A percentile compares a stretch with the other conserved stretches of the same genome.
Evolutionary conservation across 2,888 invertebrate genomes (phyloP).

Genomic region (Neoitamus cyanurus): DNA sequence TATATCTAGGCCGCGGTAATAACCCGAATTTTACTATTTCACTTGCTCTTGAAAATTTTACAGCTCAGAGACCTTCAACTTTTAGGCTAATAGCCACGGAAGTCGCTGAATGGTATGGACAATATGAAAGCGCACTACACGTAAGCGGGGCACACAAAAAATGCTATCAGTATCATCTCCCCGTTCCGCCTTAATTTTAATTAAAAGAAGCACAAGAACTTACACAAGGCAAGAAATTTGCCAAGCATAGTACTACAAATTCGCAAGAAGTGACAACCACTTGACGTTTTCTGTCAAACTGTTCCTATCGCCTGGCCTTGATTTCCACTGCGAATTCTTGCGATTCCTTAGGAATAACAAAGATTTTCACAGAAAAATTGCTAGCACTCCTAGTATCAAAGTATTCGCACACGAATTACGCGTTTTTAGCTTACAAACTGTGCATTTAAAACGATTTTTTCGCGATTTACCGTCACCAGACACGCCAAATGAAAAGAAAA

Average conservation of each 20-base stretch:
- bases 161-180: neutral
- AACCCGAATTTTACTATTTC: neutral
- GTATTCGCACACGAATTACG: neutral
- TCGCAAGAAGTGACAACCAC: slow-evolving; percentile 14
- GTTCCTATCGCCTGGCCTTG: slow-evolving; percentile 14
- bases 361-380: neutral
- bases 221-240: neutral
- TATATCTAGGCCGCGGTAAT: slow-evolving; percentile 1
- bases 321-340: neutral
- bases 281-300: slow-evolving; percentile 34
- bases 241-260: slow-evolving; percentile 17
- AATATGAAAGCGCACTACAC: neutral
- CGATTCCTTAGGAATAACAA: neutral
- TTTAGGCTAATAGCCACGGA: neutral
- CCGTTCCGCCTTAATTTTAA: slow-evolving; percentile 8
- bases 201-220: slow-evolving; percentile 11
- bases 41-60: neutral
- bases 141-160: neutral
- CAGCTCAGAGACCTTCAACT: neutral
- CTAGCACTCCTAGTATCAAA: neutral
- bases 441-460: slow-evolving; percentile 4
- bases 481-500: slow-evolving; percentile 13
- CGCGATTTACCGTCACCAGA: slow-evolving; percentile 28
- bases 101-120: neutral
- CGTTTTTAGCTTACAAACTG: neutral